These are phyloP conservation scores for Dryobota labecula DNA, from an alignment of 2,888 invertebrate species.

Conservation along the genomic window DNA sequence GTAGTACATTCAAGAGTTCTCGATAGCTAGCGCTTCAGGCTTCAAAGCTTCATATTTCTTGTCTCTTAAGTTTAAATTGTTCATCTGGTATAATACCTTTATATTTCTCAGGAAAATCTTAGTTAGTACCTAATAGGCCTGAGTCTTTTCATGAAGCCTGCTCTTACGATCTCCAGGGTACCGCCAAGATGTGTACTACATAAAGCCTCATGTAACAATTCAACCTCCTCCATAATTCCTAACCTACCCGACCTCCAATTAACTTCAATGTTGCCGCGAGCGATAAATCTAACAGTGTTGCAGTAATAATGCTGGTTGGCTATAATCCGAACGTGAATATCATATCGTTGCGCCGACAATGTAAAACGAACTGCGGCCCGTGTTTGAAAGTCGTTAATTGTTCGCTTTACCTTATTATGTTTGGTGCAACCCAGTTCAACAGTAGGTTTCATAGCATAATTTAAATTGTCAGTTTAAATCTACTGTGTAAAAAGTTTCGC, in stretches of 20 bases:
- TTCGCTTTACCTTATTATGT: slow-evolving; percentile 48
- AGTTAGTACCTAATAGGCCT: not conserved
- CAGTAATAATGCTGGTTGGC: slow-evolving; percentile 61
- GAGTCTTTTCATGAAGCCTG: not conserved
- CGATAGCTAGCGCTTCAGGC: slow-evolving; percentile 10
- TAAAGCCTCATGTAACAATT: slow-evolving; percentile 5
- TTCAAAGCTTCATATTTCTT: slow-evolving; percentile 1
- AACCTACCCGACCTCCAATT: slow-evolving; percentile 35
- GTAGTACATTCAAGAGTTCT: slow-evolving; percentile 4
- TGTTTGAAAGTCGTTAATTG: slow-evolving; percentile 57
- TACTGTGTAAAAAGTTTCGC: slow-evolving; percentile 22
- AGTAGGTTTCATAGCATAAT: slow-evolving; percentile 34
- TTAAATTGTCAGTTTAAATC: slow-evolving; percentile 37
- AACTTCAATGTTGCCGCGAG: slow-evolving; percentile 47
- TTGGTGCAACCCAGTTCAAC: slow-evolving; percentile 31
- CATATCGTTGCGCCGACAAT: slow-evolving; percentile 54
- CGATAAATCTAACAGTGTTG: slow-evolving; percentile 65
- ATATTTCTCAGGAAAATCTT: not conserved
- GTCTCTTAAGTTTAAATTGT: slow-evolving; percentile 4
- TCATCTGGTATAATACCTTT: not conserved
- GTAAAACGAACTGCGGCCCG: slow-evolving; percentile 54
- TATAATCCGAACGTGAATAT: slow-evolving; percentile 45
- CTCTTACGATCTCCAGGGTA: not conserved
- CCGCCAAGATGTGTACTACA: not conserved
- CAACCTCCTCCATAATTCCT: slow-evolving; percentile 41